Conservation (phyloP, 2,113 vertebrate genomes). For the Neoarius graeffei region DNA sequence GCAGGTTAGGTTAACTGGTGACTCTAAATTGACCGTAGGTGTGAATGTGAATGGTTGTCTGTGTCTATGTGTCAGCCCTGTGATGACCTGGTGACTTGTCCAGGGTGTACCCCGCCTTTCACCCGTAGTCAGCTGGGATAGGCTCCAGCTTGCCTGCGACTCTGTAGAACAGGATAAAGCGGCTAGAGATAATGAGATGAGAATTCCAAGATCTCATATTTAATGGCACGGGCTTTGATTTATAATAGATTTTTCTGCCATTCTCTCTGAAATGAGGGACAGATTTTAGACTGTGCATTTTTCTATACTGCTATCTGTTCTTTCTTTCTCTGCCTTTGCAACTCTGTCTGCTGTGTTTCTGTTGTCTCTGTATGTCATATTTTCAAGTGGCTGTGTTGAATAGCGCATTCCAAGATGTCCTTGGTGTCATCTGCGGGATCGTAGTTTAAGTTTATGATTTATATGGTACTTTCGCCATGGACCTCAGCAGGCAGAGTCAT, state of each 20-base stretch:
- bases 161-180: too few relatives aligned
- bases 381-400: conserved; percentile 14
- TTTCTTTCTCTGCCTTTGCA: neutral
- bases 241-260: neutral
- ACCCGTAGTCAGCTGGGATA: too few relatives aligned
- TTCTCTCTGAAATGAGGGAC: conserved; percentile 16
- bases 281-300: conserved; percentile 16
- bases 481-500: neutral
- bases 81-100: too few relatives aligned
- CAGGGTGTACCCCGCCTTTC: too few relatives aligned
- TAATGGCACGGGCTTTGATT: neutral
- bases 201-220: too few relatives aligned
- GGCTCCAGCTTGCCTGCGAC: too few relatives aligned
- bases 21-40: too few relatives aligned
- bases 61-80: too few relatives aligned
- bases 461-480: neutral
- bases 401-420: conserved; percentile 5
- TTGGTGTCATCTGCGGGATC: neutral
- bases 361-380: conserved; percentile 15
- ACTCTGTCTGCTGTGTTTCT: neutral
- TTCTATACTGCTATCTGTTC: conserved; percentile 27
- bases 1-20: too few relatives aligned
- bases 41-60: too few relatives aligned
- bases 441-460: conserved; percentile 31
- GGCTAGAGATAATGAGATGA: too few relatives aligned